Evolutionary conservation across 2,888 invertebrate species (phyloP), one percentile per base, ranked within the genome.

Genomic region (Diploptera punctata): DNA sequence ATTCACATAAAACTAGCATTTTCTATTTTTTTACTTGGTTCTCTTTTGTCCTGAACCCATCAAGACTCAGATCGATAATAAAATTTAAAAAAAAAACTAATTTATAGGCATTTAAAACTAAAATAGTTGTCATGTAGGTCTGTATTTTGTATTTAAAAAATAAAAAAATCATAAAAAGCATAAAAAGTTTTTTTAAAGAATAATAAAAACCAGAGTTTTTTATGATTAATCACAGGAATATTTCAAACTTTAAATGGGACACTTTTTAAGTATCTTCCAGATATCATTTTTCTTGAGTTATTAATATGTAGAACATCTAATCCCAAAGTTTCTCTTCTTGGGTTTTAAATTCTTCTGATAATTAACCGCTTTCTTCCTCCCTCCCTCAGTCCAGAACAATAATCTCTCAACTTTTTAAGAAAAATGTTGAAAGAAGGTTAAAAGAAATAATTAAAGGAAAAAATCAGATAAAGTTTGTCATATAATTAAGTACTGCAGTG

Each of bases 381-480:
- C 13, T 26, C 5, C 7, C 18, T 47, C 19, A 10, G 62, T 21
- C 26, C n/a, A 65, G 44, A 29, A n/a, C 47, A 65, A 65, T 65
- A 47, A 43, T 43, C 44, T 33, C 33, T n/a, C 7, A 26, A 57
- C 24, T 29, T n/a, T 9, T 24, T 16, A 44, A n/a, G 44, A 44
- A 19, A 21, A 26, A 65, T 24, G 18, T n/a, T n/a, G 19, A 19
- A 38, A 10, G 29, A 38, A 65, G 65, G 65, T 65, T 65, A 24
- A 47, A 13, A 21, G 21, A 47, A n/a, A 65, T 65, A 65, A 65
- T 65, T 65, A 65, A 62, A 21, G 33, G 16, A n/a, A 65, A 47
- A 19, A 43, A 47, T 44, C 44, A 44, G 65, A 65, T 65, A 65
- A 26, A n/a, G 47, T 44, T 26, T 26, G 65, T 26, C 65, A 47